Conservation (phyloP, 2,113 vertebrate genomes). For the Coptodon rendalli region DNA sequence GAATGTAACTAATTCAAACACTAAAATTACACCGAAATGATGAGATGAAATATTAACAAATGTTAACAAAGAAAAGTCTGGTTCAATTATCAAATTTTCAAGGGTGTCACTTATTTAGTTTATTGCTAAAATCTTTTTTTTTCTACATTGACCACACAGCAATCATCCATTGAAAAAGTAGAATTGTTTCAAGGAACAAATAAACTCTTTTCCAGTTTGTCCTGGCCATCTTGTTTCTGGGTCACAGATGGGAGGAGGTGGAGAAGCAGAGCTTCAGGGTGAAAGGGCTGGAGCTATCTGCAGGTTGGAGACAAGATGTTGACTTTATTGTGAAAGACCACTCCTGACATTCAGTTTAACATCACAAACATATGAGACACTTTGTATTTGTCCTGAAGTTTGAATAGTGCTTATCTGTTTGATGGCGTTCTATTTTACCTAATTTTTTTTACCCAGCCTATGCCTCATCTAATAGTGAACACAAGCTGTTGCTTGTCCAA, state of each 20-base stretch:
- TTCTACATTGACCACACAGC: neutral
- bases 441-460: neutral
- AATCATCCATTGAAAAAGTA: neutral
- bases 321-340: neutral
- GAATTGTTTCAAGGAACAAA: neutral
- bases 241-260: conserved; percentile 46
- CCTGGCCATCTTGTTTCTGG: neutral
- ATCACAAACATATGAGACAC: neutral
- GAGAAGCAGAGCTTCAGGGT: conserved; percentile 55
- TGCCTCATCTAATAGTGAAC: neutral
- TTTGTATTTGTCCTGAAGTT: neutral
- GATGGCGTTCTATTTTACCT: neutral
- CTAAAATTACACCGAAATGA: neutral
- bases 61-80: neutral
- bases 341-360: neutral
- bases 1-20: neutral
- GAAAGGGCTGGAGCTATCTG: conserved; percentile 42
- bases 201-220: neutral
- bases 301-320: neutral
- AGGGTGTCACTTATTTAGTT: neutral
- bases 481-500: neutral
- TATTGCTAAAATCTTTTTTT: neutral
- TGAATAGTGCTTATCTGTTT: neutral
- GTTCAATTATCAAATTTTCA: neutral
- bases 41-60: neutral